Conservation (phyloP, 2,113 vertebrate species). For the Meleagris gallopavo region DNA sequence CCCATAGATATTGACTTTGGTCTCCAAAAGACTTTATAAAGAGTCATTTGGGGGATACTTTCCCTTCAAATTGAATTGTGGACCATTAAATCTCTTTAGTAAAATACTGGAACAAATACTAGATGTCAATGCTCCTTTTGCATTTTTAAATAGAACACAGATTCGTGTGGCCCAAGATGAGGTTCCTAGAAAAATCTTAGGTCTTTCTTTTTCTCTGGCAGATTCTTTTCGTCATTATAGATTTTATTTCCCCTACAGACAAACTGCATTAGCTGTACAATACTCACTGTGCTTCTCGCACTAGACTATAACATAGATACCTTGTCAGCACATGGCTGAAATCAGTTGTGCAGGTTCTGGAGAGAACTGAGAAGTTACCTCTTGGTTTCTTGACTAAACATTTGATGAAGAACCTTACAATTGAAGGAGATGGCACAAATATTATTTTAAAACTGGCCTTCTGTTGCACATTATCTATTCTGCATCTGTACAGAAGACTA, state of each 20-base stretch:
- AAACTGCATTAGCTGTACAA: slow-evolving; percentile 40
- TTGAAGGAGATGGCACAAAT: background rate
- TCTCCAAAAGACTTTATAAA: slow-evolving; percentile 80
- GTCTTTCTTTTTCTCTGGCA: slow-evolving; percentile 16
- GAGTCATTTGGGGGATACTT: slow-evolving; percentile 75
- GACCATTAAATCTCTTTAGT: slow-evolving; percentile 77
- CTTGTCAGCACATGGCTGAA: background rate
- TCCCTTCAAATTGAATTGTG: slow-evolving; percentile 81
- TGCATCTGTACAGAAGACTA: background rate
- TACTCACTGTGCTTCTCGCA: background rate
- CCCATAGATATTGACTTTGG: slow-evolving; percentile 77
- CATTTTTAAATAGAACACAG: slow-evolving; percentile 74
- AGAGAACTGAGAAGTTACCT: background rate
- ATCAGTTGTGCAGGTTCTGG: background rate
- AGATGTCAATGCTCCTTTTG: slow-evolving; percentile 52
- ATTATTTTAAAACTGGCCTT: background rate
- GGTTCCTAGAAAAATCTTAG: slow-evolving; percentile 13
- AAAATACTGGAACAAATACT: slow-evolving; percentile 71
- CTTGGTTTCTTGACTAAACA: background rate
- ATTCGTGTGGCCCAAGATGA: background rate
- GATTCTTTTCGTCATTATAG: slow-evolving; percentile 69
- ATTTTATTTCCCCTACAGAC: slow-evolving; percentile 65
- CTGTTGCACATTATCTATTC: background rate
- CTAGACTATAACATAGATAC: background rate
- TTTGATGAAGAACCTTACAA: background rate